phyloP scores from a whole-genome alignment of 1,140 invertebrate genomes.

The Cryptotermes secundus region DNA sequence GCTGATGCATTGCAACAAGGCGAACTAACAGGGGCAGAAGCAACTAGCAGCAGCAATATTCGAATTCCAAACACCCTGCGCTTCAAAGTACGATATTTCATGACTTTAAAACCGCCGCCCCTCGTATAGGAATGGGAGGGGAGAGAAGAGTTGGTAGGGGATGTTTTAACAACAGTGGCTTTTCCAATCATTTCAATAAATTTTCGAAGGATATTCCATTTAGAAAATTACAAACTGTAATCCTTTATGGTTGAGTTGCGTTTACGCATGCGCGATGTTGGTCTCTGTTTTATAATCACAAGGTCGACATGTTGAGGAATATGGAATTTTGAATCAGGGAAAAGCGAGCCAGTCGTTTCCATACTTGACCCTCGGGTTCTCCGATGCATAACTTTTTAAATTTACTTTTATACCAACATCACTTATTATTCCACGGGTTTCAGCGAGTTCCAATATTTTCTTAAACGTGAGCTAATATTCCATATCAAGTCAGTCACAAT shows the following conservation, averaged over 20 bases:
- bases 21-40: neutral
- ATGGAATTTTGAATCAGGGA: neutral
- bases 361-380: no score
- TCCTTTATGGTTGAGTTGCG: neutral
- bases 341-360: no score
- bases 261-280: neutral
- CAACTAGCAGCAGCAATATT: neutral
- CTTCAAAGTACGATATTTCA: conserved; percentile 32
- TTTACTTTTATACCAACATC: no score
- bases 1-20: conserved; percentile 28
- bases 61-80: conserved; percentile 28
- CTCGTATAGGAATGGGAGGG: neutral
- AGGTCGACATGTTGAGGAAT: neutral
- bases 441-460: no score
- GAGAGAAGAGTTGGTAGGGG: neutral
- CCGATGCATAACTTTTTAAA: no score
- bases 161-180: conserved; percentile 21
- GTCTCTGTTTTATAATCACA: neutral
- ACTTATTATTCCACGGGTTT: no score
- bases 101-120: neutral
- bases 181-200: conserved; percentile 20
- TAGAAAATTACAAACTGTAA: conserved; percentile 15
- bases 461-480: no score
- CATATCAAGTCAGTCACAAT: no score
- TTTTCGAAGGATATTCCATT: conserved; percentile 17